These are phyloP conservation scores for Gerris lacustris DNA, from an alignment of 2,888 invertebrate species.

Conservation along the genomic window DNA sequence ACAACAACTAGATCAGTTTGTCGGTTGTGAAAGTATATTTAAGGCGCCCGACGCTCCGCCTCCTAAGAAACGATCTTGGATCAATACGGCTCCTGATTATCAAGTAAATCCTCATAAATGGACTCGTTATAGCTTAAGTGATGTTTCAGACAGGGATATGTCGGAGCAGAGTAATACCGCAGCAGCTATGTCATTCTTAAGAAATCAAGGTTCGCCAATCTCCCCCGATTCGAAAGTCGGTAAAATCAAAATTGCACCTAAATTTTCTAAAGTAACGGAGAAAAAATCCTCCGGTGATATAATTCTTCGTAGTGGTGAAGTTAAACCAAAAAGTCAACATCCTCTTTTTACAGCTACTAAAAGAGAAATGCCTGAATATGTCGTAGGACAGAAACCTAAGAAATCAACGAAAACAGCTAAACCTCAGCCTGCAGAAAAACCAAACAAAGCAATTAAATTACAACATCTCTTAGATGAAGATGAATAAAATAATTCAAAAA, in stretches of 20 bases:
- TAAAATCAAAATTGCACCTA: constrained; percentile 2
- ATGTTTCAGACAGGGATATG: constrained; percentile 62
- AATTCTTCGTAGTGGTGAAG: not conserved
- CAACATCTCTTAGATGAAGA: constrained; percentile 5
- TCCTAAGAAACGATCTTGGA: constrained; percentile 36
- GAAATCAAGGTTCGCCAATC: constrained; percentile 35
- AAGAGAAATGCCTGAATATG: constrained; percentile 61
- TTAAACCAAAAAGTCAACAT: not conserved
- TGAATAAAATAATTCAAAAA: not conserved
- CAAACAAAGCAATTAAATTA: not conserved
- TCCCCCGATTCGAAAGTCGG: not conserved
- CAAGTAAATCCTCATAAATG: constrained; percentile 68
- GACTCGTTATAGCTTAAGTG: constrained; percentile 65
- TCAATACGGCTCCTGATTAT: constrained; percentile 41
- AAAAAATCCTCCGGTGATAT: not conserved
- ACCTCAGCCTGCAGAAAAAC: not conserved
- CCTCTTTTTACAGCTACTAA: not conserved
- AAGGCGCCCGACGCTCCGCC: constrained; percentile 58
- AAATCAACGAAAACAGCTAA: constrained; percentile 31
- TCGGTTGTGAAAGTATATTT: constrained; percentile 65
- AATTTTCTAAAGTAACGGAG: not conserved
- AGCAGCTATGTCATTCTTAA: constrained; percentile 64
- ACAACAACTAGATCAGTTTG: constrained; percentile 48
- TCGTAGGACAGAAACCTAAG: constrained; percentile 52
- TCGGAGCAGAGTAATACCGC: constrained; percentile 64